Percentiles rank a stretch among this genome's conserved stretches.
Conservation (phyloP, 2,888 invertebrate species). For the Uloborus plumipes region DNA sequence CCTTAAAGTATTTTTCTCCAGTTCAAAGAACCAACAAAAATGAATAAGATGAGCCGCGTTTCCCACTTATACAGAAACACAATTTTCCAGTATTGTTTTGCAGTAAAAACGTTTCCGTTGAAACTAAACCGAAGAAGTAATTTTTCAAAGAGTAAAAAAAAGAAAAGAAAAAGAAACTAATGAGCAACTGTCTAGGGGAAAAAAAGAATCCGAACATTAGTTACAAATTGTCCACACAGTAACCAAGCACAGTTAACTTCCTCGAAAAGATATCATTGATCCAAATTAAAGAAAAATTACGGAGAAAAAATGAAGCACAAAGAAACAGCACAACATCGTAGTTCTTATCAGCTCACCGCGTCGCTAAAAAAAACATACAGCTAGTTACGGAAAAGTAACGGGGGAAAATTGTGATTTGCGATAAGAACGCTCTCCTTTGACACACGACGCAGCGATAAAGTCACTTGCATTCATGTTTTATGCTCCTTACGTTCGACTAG, state of each 20-base stretch:
- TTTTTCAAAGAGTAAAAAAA: no score
- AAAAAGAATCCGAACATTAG: no score
- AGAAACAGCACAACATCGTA: conserved; percentile 2
- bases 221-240: no score
- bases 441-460: conserved; percentile 42
- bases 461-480: conserved; percentile 51
- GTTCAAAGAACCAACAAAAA: no score
- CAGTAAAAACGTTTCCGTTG: no score
- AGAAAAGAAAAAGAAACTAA: no score
- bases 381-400: conserved; percentile 33
- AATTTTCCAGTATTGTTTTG: no score
- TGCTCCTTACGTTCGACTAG: conserved; percentile 5
- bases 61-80: no score
- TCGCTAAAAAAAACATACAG: conserved; percentile 58
- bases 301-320: neutral
- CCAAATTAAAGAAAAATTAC: neutral
- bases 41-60: no score
- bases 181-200: no score
- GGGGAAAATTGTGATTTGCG: conserved; percentile 48
- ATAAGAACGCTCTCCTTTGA: conserved; percentile 52
- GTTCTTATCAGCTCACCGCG: conserved; percentile 30
- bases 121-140: no score
- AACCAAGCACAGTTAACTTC: conserved; percentile 1
- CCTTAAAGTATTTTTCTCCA: no score
- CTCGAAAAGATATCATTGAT: conserved; percentile 7